Evolutionary conservation across 2,113 vertebrate genomes (phyloP), one percentile per base, ranked within the genome.

Genomic region (Syngnathus floridae): DNA sequence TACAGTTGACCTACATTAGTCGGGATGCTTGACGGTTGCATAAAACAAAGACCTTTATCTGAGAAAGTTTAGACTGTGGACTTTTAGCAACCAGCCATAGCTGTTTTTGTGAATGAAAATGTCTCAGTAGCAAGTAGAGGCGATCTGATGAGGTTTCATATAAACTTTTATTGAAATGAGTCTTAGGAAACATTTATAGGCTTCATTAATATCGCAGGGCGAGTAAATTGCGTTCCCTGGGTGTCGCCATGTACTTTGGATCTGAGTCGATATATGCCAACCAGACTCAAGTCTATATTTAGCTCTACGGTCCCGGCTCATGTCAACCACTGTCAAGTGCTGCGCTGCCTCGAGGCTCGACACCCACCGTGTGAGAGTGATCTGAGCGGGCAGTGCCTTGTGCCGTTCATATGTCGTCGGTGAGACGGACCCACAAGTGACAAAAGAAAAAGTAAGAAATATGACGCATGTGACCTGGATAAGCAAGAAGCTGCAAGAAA

Each of bases 311-410:
- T 86, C 81, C 62, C 67, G 71, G 72, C 66, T 82, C 63, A 73
- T 84, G 81, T 88, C 85, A 87, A 80, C 74, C 71, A 79, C 82
- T 87, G 82, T 85, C 76, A 83, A 84, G 79, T 69, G 69, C 67
- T 73, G 67, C 9, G 9, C 79, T 63, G 82, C 82, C 80, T 67
- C 67, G 75, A 78, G 84, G 78, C 66, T 70, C 64, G 55, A 72
- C 75, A 69, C 72, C 80, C 82, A 77, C 78, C 65, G 70, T 55
- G 69, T 43, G 22, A 22, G 82, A 84, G 71, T 81, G 82, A 86
- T 86, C 66, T 74, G 80, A 77, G 78, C 76, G 79, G 79, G 81
- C 81, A 85, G 78, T 56, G 64, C 69, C 64, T 52, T 81, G 74
- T 76, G 79, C 73, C 76, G 69, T 52, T 78, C 69, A 41, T 65